Evolutionary conservation across 2,888 invertebrate genomes (phyloP).

Genomic region (Boloria selene): DNA sequence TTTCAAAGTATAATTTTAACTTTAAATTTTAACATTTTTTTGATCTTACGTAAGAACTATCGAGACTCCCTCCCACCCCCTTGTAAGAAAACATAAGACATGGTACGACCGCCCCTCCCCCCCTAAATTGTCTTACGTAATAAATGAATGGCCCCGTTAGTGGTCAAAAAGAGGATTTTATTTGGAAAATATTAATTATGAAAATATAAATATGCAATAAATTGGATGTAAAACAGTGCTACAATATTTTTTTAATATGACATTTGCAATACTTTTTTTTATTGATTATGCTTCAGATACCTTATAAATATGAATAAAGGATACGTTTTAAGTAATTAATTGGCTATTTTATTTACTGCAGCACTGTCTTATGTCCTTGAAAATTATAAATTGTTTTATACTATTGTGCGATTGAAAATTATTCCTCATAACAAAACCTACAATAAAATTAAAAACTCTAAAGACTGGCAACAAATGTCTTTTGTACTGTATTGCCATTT

Average conservation of each 20-base stretch:
- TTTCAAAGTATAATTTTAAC: too few species aligned
- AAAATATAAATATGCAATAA: not conserved
- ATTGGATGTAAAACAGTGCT: not conserved
- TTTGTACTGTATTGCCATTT: constrained; percentile 31
- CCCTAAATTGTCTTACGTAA: too few species aligned
- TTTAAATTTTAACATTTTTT: too few species aligned
- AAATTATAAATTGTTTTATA: constrained; percentile 4
- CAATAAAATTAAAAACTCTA: constrained; percentile 1
- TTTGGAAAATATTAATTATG: not conserved
- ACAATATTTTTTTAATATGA: not conserved
- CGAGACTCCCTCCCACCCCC: too few species aligned
- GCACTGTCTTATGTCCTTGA: not conserved
- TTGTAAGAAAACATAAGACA: too few species aligned
- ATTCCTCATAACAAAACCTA: constrained; percentile 4
- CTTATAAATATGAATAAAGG: not conserved
- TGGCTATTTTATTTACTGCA: not conserved
- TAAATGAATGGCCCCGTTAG: too few species aligned
- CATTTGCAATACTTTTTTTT: not conserved
- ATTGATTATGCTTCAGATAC: not conserved
- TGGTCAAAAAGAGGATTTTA: not conserved
- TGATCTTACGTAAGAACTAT: too few species aligned
- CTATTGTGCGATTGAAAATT: constrained; percentile 14
- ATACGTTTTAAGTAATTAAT: not conserved
- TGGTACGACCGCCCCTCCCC: too few species aligned
- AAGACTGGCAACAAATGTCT: constrained; percentile 31